Evolutionary conservation across 1,140 invertebrate species (phyloP), one percentile per base, ranked within the genome.

Genomic region (Rhizoglyphus robini): DNA sequence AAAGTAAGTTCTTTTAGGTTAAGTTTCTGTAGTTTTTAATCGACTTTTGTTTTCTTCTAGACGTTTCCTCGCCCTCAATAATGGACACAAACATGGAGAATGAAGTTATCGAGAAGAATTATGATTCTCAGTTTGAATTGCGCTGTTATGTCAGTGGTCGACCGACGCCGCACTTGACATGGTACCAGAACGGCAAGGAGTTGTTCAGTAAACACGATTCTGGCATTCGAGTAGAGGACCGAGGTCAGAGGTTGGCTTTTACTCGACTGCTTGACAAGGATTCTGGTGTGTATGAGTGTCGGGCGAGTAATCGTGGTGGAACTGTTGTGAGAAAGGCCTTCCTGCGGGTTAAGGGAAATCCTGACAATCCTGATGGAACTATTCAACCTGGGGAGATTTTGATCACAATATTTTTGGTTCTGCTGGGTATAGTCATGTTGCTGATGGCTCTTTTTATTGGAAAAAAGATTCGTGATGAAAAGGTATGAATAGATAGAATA

Each of bases 81-180:
- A 29, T 60, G 11, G 57, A 68, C 8, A 70, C 70, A 1, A 71
- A 71, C 61, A 63, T 71, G 69, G 63, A 64, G 13, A 64, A 48
- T 23, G 20, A 65, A 34, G 18, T 67, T 29, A 38, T 65, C 27
- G 61, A 65, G 18, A 47, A 38, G 13, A n/a, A 58, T n/a, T 66
- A 57, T 8, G 65, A 69, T 1, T 31, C 59, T 4, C 25, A 48
- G n/a, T 41, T 69, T 27, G 68, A 72, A 36, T 69, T 72, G 25
- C 54, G 54, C 18, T 72, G 72, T 36, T 54, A 62, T n/a, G 59
- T 61, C 2, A 58, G 29, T 29, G 72, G 72, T 0, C 57, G 60
- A 30, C 72, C 72, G 15, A 38, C 36, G 32, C 71, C 71, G 13
- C 15, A 20, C 1, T 41, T 72, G 11, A 23, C 15, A 4, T 72